These are phyloP conservation scores for Chiroxiphia lanceolata DNA, from an alignment of 2,797 vertebrate species.

Conservation along the genomic window DNA sequence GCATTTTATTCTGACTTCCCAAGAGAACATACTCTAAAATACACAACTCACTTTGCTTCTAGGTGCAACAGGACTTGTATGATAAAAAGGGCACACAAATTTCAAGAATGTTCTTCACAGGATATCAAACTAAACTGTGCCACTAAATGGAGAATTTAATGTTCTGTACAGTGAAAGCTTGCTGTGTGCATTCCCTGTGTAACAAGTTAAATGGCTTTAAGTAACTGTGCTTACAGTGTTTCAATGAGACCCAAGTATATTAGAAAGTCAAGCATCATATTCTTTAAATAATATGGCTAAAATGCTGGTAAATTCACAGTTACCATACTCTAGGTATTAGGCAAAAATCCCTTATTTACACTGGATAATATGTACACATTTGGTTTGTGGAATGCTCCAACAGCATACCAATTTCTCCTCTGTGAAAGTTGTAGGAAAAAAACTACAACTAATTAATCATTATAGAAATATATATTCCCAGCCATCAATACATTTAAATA, in stretches of 20 bases:
- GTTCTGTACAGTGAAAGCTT: background rate
- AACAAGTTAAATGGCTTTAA: conserved; percentile 59
- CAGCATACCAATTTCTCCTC: background rate
- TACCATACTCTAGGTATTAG: conserved; percentile 16
- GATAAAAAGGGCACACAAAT: background rate
- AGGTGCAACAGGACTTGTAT: background rate
- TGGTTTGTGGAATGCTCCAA: conserved; percentile 58
- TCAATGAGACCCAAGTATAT: conserved; percentile 15
- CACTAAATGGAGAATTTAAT: background rate
- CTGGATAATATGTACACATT: conserved; percentile 65
- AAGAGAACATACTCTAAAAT: background rate
- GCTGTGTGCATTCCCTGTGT: background rate
- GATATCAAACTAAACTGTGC: background rate
- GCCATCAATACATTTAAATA: background rate
- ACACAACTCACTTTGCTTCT: background rate
- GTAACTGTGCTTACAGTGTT: conserved; percentile 54
- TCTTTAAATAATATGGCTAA: conserved; percentile 68
- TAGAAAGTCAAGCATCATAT: conserved; percentile 38
- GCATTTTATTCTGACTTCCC: background rate
- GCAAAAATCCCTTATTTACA: conserved; percentile 54
- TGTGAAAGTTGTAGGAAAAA: conserved; percentile 7
- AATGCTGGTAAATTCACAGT: conserved; percentile 60
- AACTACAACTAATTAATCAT: background rate
- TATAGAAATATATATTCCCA: conserved; percentile 25
- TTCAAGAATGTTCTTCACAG: background rate